Evolutionary conservation across 2,797 vertebrate species (phyloP), one percentile per base, ranked within the genome.

Genomic region (Chiroxiphia lanceolata): DNA sequence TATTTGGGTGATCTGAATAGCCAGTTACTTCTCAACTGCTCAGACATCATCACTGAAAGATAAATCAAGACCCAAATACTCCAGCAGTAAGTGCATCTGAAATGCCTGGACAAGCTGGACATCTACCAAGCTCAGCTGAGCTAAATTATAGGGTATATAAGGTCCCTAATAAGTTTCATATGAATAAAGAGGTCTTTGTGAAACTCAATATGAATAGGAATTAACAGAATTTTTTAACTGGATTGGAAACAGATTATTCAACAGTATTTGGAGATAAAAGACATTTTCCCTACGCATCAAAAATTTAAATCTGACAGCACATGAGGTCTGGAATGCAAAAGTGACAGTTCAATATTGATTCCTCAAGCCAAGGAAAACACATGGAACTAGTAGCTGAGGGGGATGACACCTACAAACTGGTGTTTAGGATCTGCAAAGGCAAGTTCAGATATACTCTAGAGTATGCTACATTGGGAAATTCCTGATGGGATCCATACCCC

Each of bases 111-210:
- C 63, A 87, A 90, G 50, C 21, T 54, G 57, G 77, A n/a, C n/a
- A 69, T 15, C 67, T 72, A 76, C 23, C 4, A 7, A 92, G 45
- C 31, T 83, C 59, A 80, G 84, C 60, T 93, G 81, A 94, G 36
- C 31, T 69, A 83, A 91, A 87, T 82, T 70, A 76, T 54, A 72
- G 60, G 59, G 63, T 72, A 79, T 89, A 93, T 92, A 69, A 89
- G 25, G 60, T 90, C 36, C 12, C 34, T 93, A 72, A 92, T 89
- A 90, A 19, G 6, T 90, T 94, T 93, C 70, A 71, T 69, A 75
- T 65, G 87, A 90, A 68, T 53, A 89, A 87, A 87, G 70, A 91
- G 68, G 51, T 88, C 84, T 94, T 94, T 87, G 45, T 90, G 67
- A 84, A 90, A 82, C 26, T 42, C 34, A 84, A 54, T 94, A 82